phyloP scores from a whole-genome alignment of 2,797 vertebrate genomes.

The Salarias fasciatus region DNA sequence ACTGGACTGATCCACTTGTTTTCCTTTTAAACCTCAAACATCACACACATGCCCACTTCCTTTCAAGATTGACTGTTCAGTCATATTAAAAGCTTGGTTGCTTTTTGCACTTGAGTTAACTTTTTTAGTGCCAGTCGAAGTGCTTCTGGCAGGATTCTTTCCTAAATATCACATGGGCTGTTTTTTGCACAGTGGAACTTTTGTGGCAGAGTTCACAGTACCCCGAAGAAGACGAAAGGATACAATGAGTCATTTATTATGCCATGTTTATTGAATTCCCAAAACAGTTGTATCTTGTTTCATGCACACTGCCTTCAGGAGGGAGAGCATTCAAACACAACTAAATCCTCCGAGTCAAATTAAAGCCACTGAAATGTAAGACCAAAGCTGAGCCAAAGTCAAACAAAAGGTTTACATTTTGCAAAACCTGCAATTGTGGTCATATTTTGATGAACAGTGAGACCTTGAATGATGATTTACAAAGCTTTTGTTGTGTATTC shows the following conservation, averaged over 20 bases:
- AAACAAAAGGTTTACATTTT: background rate
- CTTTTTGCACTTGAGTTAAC: conserved; percentile 17
- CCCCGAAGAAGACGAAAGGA: conserved; percentile 10
- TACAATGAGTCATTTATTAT: conserved; percentile 37
- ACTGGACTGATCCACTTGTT: conserved; percentile 52
- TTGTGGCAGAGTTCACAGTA: background rate
- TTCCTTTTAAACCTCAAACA: conserved; percentile 43
- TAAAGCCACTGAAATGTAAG: conserved; percentile 13
- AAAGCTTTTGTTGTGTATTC: background rate
- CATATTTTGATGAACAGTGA: background rate
- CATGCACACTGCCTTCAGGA: conserved; percentile 27
- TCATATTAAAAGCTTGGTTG: conserved; percentile 23
- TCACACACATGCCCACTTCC: conserved; percentile 8
- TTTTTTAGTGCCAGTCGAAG: conserved; percentile 15
- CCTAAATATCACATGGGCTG: conserved; percentile 21
- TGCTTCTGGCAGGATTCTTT: conserved; percentile 20
- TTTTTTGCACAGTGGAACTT: conserved; percentile 17
- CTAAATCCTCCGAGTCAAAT: conserved; percentile 25
- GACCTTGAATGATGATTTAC: background rate
- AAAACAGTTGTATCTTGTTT: conserved; percentile 40
- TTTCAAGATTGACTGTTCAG: conserved; percentile 25
- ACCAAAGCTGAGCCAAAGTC: background rate
- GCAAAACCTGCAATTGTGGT: background rate
- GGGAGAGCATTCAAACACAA: conserved; percentile 21
- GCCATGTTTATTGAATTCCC: conserved; percentile 38